Evolutionary conservation across 2,888 invertebrate species (phyloP), one percentile per base, ranked within the genome.

Genomic region (Drosophila quinaria): DNA sequence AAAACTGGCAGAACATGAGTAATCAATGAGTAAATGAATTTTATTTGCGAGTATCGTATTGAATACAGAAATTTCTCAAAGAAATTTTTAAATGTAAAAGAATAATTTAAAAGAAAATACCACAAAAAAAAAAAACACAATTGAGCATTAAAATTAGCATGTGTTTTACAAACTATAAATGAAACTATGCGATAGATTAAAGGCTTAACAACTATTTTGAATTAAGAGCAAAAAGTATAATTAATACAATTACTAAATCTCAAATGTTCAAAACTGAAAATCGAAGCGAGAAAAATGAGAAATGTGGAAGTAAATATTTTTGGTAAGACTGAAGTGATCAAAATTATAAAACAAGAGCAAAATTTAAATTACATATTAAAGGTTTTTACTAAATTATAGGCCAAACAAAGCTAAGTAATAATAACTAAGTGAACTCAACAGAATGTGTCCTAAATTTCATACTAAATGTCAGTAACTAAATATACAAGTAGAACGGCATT

Each of bases 251-350:
- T 35, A 61, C 39, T 62, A 50, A 66, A 58, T 69, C 68, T 76
- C 15, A 44, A 70, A 70, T 66, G 74, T 75, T 74, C 39, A 60
- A 66, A 76, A 61, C 54, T 44, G 41, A 46, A 56, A 42, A 29
- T 15, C 10, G 11, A 52, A 49, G 56, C 52, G 56, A 51, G 25
- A 13, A 50, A 33, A 25, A 47, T 59, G 66, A 65, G 56, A 70
- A 44, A 44, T 60, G 61, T 31, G 31, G 35, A 74, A 58, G 46
- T 47, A 65, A 73, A 72, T 75, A 71, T 86, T 86, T 85, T 85
- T 82, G 88, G 85, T 87, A 89, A 87, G 86, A 87, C 86, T 87
- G 86, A 87, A 73, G 87, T 81, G 89, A 89, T 89, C 81, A 87
- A 87, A 87, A 80, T 78, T 81, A 61, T 65, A 69, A 63, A 25